These are phyloP conservation scores for Paramormyrops kingsleyae DNA, from an alignment of 2,113 vertebrate genomes.

Conservation along the genomic window DNA sequence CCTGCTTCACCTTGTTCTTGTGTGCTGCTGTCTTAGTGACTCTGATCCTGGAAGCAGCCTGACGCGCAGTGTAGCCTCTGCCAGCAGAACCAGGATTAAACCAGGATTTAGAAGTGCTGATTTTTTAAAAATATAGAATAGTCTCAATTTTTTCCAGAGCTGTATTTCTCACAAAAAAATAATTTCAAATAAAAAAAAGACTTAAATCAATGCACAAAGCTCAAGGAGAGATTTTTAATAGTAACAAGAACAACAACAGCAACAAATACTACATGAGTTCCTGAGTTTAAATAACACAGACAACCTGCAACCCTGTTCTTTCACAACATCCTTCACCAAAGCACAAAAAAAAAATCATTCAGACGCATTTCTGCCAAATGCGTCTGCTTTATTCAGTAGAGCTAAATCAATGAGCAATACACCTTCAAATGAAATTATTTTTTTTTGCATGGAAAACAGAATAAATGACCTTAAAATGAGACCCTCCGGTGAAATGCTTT, in stretches of 20 bases:
- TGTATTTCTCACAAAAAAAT: not conserved
- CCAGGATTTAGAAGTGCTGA: no score
- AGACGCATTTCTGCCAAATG: not conserved
- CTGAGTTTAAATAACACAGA: not conserved
- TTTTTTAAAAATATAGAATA: no score
- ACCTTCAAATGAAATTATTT: not conserved
- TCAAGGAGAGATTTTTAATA: not conserved
- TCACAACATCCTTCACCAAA: not conserved
- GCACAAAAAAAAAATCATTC: not conserved
- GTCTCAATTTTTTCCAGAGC: no score
- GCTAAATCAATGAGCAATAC: not conserved
- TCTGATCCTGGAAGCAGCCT: no score
- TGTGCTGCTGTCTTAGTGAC: no score
- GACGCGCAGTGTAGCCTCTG: no score
- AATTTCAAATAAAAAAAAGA: not conserved
- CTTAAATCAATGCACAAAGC: not conserved
- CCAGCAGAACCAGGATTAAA: no score
- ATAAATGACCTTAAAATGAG: not conserved
- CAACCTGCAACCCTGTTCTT: not conserved
- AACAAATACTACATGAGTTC: not conserved
- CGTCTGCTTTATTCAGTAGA: not conserved
- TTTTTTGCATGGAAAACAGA: not conserved
- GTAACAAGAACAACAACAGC: not conserved
- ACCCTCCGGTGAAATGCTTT: not conserved
- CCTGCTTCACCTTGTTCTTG: no score